phyloP scores from a whole-genome alignment of 2,888 invertebrate species.

The Bursaphelenchus okinawaensis region DNA sequence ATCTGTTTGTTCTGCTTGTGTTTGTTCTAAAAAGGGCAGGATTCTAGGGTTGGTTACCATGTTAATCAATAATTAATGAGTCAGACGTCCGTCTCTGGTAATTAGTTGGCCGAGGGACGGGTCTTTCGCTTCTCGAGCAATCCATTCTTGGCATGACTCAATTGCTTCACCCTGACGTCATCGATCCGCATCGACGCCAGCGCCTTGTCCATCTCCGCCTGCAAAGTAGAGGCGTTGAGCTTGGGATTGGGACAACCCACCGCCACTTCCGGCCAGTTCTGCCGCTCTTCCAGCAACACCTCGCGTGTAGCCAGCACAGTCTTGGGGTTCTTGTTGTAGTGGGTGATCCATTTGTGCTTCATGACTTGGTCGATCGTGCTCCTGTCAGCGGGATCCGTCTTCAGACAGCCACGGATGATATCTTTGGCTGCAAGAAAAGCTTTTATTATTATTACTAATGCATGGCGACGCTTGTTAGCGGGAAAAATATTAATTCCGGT shows the following conservation, averaged over 20 bases:
- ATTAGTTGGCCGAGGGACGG: not conserved
- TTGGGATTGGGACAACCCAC: constrained; percentile 21
- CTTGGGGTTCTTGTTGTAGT: constrained; percentile 70
- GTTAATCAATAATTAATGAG: no score
- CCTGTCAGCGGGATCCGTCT: constrained; percentile 84
- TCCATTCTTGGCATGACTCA: constrained; percentile 87
- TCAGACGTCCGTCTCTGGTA: no score
- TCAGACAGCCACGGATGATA: constrained; percentile 85
- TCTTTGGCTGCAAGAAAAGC: constrained; percentile 69
- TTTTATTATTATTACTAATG: not conserved
- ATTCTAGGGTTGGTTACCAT: no score
- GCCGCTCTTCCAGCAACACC: constrained; percentile 81
- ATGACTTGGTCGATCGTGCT: constrained; percentile 84
- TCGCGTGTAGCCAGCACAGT: constrained; percentile 87
- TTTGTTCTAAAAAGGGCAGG: no score
- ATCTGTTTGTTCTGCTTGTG: no score
- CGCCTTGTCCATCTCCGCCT: constrained; percentile 94
- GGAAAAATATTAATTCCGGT: not conserved
- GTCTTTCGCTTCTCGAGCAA: constrained; percentile 63
- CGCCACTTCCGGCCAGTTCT: constrained; percentile 92
- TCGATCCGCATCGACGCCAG: constrained; percentile 96
- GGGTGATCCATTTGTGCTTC: constrained; percentile 77
- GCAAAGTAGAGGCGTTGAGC: constrained; percentile 24
- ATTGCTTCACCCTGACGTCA: constrained; percentile 80
- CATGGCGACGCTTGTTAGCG: not conserved